Conservation (phyloP, 2,113 vertebrate genomes). For the Entomyzon cyanotis region DNA sequence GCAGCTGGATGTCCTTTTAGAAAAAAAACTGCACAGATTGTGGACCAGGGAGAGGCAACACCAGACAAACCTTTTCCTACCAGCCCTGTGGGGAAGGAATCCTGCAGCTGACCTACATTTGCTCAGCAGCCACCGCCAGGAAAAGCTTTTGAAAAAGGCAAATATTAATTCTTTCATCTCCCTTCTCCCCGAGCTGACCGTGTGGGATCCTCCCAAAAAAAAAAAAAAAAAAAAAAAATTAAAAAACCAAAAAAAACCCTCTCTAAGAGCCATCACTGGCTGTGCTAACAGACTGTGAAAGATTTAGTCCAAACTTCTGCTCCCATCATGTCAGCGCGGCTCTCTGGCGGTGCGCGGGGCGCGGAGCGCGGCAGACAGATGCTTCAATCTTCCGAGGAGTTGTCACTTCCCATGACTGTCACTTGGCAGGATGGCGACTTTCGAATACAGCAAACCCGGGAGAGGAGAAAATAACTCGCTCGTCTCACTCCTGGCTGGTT, state of each 20-base stretch:
- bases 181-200: neutral
- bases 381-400: slow-evolving; percentile 32
- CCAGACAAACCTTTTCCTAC: neutral
- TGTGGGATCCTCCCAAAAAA: neutral
- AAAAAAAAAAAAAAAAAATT: neutral
- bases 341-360: neutral
- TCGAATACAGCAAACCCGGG: slow-evolving; percentile 38
- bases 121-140: neutral
- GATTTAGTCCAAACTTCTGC: slow-evolving; percentile 72
- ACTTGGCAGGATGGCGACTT: slow-evolving; percentile 12
- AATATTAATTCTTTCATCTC: neutral
- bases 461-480: neutral
- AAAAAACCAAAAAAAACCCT: neutral
- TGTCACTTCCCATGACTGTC: slow-evolving; percentile 60
- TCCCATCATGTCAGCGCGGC: slow-evolving; percentile 52
- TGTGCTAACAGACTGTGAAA: slow-evolving; percentile 71
- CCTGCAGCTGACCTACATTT: slow-evolving; percentile 19
- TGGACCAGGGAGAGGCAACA: neutral
- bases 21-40: neutral
- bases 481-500: neutral
- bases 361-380: slow-evolving; percentile 42
- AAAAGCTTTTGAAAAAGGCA: slow-evolving; percentile 8
- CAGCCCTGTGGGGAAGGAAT: neutral
- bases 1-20: neutral
- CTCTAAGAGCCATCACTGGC: neutral